These are phyloP conservation scores for Tupaia chinensis DNA, from an alignment of 2,113 vertebrate species.

Conservation along the genomic window DNA sequence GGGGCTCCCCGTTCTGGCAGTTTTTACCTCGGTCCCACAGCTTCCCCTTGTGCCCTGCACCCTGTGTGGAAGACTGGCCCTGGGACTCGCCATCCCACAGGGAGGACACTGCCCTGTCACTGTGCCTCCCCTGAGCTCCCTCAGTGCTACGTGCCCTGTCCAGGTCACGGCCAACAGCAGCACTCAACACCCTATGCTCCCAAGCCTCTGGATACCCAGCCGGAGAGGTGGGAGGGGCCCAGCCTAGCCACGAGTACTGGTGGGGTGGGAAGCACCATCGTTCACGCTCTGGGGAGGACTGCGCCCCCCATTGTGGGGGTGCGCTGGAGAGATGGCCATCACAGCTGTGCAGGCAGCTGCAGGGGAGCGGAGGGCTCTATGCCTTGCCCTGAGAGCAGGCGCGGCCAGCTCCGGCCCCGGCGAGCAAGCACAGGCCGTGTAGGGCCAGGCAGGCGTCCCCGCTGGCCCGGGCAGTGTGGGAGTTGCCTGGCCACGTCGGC, in stretches of 20 bases:
- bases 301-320: background rate
- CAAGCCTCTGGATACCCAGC: background rate
- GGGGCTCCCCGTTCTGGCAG: accelerated
- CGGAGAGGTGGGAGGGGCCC: background rate
- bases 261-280: background rate
- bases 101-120: background rate
- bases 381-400: background rate
- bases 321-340: background rate
- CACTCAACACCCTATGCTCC: accelerated
- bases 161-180: background rate
- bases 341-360: background rate
- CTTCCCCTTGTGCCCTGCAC: background rate
- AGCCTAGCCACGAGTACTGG: background rate
- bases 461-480: background rate
- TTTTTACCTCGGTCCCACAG: background rate
- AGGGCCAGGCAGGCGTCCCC: background rate
- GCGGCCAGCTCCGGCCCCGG: background rate
- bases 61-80: background rate
- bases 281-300: accelerated
- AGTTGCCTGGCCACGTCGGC: background rate
- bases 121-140: background rate
- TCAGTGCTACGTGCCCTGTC: background rate
- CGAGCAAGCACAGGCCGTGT: background rate
- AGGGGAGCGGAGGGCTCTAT: too few relatives aligned
- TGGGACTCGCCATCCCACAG: background rate